Percentiles rank a stretch among this genome's conserved stretches.
These are phyloP conservation scores for Mormyrus iriodes DNA, from an alignment of 2,113 vertebrate genomes.

Conservation along the genomic window DNA sequence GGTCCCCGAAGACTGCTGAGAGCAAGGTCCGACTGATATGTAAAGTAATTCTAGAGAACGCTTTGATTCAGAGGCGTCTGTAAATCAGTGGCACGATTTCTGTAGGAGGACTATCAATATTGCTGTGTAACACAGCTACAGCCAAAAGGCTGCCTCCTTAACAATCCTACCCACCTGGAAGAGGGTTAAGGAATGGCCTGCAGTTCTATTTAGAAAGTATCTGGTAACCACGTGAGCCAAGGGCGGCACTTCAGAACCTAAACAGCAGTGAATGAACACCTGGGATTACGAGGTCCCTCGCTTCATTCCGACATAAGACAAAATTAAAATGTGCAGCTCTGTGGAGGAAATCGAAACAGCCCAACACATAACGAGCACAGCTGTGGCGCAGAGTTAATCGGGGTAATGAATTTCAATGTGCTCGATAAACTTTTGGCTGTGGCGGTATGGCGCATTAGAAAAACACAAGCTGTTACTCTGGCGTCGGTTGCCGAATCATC, in stretches of 20 bases:
- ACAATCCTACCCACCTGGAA: neutral
- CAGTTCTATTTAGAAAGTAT: neutral
- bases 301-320: neutral
- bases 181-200: neutral
- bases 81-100: neutral
- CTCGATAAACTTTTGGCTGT: neutral
- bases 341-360: neutral
- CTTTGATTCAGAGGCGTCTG: neutral
- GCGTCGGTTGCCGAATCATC: neutral
- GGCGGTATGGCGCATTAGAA: neutral
- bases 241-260: neutral
- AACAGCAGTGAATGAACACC: conserved; percentile 7
- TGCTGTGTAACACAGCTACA: neutral
- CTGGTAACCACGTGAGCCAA: neutral
- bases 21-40: neutral
- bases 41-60: neutral
- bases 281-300: neutral
- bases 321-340: neutral
- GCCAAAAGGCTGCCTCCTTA: neutral
- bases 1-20: neutral
- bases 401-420: conserved; percentile 1
- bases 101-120: neutral
- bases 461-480: neutral
- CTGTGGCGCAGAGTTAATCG: neutral
- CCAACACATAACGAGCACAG: neutral